These are phyloP conservation scores for Syndactyla subalaris DNA, from an alignment of 2,797 vertebrate genomes.

Conservation along the genomic window DNA sequence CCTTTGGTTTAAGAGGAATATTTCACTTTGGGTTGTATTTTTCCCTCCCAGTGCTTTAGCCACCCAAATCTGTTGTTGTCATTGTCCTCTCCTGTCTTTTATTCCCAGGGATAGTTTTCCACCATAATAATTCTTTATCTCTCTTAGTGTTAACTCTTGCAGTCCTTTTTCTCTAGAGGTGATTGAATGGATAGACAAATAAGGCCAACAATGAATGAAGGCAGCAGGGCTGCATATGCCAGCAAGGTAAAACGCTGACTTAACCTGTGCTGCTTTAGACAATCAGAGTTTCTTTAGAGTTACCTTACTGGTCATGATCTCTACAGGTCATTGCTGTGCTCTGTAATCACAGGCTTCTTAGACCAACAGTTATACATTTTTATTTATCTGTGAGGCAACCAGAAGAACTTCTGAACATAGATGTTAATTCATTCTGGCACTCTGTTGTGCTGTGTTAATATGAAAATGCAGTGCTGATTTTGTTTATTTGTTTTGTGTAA, in stretches of 20 bases:
- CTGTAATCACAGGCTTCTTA: not conserved
- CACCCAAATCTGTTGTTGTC: not conserved
- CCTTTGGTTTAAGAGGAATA: not conserved
- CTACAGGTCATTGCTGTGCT: not conserved
- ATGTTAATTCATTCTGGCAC: not conserved
- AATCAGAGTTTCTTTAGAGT: not conserved
- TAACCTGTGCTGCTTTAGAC: not conserved
- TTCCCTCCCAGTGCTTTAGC: not conserved
- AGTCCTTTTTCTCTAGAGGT: not conserved
- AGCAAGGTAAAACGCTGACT: not conserved
- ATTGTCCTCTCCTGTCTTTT: not conserved
- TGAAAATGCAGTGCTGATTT: slow-evolving; percentile 13
- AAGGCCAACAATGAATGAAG: not conserved
- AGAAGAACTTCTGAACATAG: rapidly evolving
- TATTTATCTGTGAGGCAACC: not conserved
- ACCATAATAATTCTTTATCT: not conserved
- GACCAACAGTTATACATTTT: not conserved
- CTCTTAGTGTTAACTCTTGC: not conserved
- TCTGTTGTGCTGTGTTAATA: not conserved
- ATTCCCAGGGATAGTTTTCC: not conserved
- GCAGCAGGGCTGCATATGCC: not conserved
- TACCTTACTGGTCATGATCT: not conserved
- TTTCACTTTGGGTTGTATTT: not conserved
- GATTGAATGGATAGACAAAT: not conserved
- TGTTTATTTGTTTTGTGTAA: not conserved